A percentile compares a stretch with the other conserved stretches of the same genome.
These are phyloP conservation scores for Eilema griseolum DNA, from an alignment of 2,888 invertebrate genomes.

Conservation along the genomic window DNA sequence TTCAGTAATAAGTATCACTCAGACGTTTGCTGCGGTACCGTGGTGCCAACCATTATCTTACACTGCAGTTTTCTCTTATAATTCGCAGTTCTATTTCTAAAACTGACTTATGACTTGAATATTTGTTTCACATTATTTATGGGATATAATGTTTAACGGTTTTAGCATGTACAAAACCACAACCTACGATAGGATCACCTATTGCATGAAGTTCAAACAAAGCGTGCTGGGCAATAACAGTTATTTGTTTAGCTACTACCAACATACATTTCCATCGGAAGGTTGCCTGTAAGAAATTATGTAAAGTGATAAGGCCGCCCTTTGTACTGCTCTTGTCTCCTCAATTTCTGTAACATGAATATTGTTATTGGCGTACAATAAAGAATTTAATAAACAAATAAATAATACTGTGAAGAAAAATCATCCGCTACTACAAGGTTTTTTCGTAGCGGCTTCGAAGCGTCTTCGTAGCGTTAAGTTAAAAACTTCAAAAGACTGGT, in stretches of 20 bases:
- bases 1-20: constrained; percentile 49
- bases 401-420: too few species aligned
- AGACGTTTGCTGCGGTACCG: constrained; percentile 10
- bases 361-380: too few species aligned
- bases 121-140: neutral
- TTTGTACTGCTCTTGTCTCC: too few species aligned
- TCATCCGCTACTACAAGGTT: too few species aligned
- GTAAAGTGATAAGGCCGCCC: too few species aligned
- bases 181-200: neutral
- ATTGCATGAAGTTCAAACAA: neutral
- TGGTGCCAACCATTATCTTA: constrained; percentile 31
- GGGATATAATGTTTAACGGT: neutral
- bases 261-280: too few species aligned
- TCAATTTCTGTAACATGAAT: too few species aligned
- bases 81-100: constrained; percentile 31
- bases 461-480: too few species aligned
- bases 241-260: neutral
- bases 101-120: constrained; percentile 21
- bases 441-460: too few species aligned
- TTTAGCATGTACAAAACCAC: neutral
- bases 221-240: neutral
- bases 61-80: constrained; percentile 41
- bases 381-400: too few species aligned
- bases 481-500: too few species aligned
- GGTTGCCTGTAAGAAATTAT: too few species aligned